Conservation (phyloP, 1,140 invertebrate species). For the Sitobion miscanthi region DNA sequence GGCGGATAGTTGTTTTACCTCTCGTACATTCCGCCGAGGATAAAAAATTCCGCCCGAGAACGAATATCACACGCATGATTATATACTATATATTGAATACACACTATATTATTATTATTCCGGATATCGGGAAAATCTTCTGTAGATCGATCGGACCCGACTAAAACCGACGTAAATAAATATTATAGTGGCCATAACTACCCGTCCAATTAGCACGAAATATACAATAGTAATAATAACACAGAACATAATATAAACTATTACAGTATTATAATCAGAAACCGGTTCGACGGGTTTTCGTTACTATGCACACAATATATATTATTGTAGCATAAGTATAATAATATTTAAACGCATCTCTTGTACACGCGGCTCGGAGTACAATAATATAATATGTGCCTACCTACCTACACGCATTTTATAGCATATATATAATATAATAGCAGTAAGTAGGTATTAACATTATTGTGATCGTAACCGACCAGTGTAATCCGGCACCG, state of each 20-base stretch:
- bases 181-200: neutral
- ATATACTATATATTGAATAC: neutral
- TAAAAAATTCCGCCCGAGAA: neutral
- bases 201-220: conserved; percentile 48
- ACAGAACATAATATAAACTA: neutral
- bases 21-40: neutral
- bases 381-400: neutral
- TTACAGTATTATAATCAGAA: conserved; percentile 7
- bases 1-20: neutral
- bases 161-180: neutral
- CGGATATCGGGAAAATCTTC: neutral
- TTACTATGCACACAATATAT: neutral
- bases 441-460: conserved; percentile 4
- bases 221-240: conserved; percentile 9
- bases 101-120: neutral
- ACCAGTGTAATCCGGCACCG: neutral
- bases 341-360: neutral
- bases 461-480: conserved; percentile 22
- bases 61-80: neutral
- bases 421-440: neutral
- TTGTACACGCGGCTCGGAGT: neutral
- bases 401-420: neutral
- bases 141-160: neutral
- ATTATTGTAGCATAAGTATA: neutral
- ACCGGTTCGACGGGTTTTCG: conserved; percentile 39